phyloP scores from a whole-genome alignment of 2,888 invertebrate species.

The Agriopis aurantiaria region DNA sequence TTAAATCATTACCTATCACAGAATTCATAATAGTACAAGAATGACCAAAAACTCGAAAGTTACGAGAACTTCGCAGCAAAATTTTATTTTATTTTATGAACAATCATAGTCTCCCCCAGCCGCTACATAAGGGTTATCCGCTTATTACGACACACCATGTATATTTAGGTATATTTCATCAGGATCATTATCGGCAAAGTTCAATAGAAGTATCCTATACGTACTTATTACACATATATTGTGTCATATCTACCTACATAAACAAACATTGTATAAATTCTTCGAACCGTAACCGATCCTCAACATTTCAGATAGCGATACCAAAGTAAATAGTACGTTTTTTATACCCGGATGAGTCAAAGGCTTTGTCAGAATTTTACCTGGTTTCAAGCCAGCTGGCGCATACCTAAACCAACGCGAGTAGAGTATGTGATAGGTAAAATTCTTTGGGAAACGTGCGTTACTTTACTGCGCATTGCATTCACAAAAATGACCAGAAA shows the following conservation, averaged over 20 bases:
- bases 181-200: not conserved
- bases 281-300: not conserved
- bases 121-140: too few species aligned
- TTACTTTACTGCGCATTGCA: too few species aligned
- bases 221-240: not conserved
- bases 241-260: not conserved
- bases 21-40: too few species aligned
- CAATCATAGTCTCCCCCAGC: too few species aligned
- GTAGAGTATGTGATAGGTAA: not conserved
- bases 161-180: not conserved
- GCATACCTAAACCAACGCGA: not conserved
- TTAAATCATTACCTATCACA: too few species aligned
- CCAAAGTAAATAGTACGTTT: conserved; percentile 11
- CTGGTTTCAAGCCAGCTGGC: conserved; percentile 2
- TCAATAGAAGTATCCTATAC: not conserved
- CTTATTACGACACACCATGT: too few species aligned
- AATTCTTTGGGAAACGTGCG: not conserved
- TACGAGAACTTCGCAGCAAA: too few species aligned
- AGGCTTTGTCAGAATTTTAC: conserved; percentile 11
- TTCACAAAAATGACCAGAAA: too few species aligned
- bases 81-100: too few species aligned
- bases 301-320: conserved; percentile 10
- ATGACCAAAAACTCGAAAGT: too few species aligned
- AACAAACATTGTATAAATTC: conserved; percentile 1
- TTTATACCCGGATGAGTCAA: conserved; percentile 9